Conservation (phyloP, 2,888 invertebrate species). For the Ellobium chinense region DNA sequence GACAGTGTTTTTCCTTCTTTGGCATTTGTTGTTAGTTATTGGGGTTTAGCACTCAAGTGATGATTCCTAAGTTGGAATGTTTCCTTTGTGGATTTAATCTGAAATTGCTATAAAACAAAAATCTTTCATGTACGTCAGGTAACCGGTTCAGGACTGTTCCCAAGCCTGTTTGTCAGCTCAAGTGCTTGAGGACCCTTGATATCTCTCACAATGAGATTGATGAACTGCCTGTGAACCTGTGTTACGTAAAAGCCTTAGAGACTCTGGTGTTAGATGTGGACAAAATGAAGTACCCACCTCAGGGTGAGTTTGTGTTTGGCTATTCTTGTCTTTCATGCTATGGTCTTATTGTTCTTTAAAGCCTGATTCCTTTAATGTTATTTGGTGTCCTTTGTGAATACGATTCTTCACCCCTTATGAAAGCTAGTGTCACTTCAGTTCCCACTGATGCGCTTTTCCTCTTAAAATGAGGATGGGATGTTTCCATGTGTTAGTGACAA, state of each 20-base stretch:
- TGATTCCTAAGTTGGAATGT: too few species aligned
- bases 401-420: neutral
- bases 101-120: too few species aligned
- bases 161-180: slow-evolving; percentile 61
- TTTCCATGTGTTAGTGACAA: too few species aligned
- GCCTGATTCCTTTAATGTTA: neutral
- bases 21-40: too few species aligned
- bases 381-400: neutral
- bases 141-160: slow-evolving; percentile 73
- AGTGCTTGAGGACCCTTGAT: slow-evolving; percentile 69
- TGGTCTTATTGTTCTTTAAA: neutral
- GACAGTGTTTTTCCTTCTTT: too few species aligned
- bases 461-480: too few species aligned
- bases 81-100: too few species aligned
- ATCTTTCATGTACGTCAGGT: too few species aligned
- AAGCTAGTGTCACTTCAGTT: neutral
- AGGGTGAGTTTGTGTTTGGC: slow-evolving; percentile 51
- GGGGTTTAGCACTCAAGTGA: too few species aligned
- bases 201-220: slow-evolving; percentile 72
- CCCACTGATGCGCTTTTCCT: too few species aligned
- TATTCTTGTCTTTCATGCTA: neutral
- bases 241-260: slow-evolving; percentile 84
- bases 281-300: slow-evolving; percentile 85
- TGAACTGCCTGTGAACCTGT: slow-evolving; percentile 81
- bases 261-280: slow-evolving; percentile 84